Evolutionary conservation across 2,113 vertebrate species (phyloP).

Genomic region (Romanogobio albipinnatus): DNA sequence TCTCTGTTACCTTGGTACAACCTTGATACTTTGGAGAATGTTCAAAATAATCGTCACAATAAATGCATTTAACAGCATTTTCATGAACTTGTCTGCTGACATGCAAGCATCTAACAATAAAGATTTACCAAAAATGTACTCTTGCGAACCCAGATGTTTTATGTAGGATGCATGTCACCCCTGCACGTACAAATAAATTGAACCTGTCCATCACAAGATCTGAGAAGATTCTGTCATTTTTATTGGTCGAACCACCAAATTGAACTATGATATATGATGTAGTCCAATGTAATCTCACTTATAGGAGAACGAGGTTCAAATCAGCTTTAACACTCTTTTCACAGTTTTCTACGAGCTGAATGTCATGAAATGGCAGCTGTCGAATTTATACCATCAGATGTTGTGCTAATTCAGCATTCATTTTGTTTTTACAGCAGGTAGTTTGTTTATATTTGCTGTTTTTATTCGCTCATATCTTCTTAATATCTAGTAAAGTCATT

Average conservation of each 20-base stretch:
- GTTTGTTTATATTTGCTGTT: not conserved
- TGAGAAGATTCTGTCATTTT: slow-evolving; percentile 2
- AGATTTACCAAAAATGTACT: not conserved
- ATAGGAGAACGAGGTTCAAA: not conserved
- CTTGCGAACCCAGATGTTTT: not conserved
- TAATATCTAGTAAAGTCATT: not conserved
- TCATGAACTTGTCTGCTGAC: not conserved
- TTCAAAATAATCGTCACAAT: not conserved
- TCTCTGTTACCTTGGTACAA: slow-evolving; percentile 3
- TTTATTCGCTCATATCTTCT: not conserved
- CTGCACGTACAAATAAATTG: slow-evolving; percentile 18
- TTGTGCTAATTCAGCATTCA: not conserved
- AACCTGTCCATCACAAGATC: slow-evolving; percentile 21
- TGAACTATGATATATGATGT: slow-evolving; percentile 27
- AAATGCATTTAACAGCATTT: slow-evolving; percentile 2
- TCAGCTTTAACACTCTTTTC: not conserved
- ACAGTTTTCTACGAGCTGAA: not conserved
- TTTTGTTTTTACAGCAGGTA: not conserved
- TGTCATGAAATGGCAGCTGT: not conserved
- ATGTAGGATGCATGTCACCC: slow-evolving; percentile 6
- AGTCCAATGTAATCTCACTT: not conserved
- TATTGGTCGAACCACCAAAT: slow-evolving; percentile 12
- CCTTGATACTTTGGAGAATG: not conserved
- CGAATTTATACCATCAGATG: not conserved
- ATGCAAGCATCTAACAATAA: not conserved